Percentiles rank a stretch among this genome's conserved stretches.
Evolutionary conservation across 2,888 invertebrate genomes (phyloP).

Genomic region (Orthosia gracilis): DNA sequence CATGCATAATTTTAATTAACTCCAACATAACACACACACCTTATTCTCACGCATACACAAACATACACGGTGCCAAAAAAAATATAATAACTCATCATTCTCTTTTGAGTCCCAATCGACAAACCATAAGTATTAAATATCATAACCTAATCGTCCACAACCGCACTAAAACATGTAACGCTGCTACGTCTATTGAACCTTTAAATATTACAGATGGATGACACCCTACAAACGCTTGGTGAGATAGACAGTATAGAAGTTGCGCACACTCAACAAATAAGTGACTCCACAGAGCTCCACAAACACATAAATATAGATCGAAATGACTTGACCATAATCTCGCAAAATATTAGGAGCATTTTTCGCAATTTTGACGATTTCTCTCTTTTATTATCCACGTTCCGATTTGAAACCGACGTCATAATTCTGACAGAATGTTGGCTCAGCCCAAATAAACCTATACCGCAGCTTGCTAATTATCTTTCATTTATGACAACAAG

Average conservation of each 20-base stretch:
- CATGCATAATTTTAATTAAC: too few species aligned
- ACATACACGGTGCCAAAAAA: too few species aligned
- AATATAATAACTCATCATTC: too few species aligned
- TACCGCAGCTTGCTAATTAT: neutral
- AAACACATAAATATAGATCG: neutral
- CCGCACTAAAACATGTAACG: too few species aligned
- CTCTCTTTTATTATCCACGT: neutral
- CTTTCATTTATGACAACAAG: neutral
- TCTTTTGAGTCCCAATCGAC: too few species aligned
- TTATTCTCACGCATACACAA: too few species aligned
- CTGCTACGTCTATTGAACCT: too few species aligned
- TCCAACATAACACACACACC: too few species aligned
- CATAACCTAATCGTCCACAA: too few species aligned
- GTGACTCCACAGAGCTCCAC: neutral
- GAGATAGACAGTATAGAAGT: slow-evolving; percentile 9
- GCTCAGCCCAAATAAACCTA: neutral
- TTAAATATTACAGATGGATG: neutral
- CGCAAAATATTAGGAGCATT: slow-evolving; percentile 6
- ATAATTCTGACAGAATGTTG: slow-evolving; percentile 1
- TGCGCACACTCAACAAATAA: neutral
- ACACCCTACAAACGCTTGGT: slow-evolving; percentile 1
- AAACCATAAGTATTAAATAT: too few species aligned
- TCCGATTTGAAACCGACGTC: neutral
- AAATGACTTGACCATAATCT: slow-evolving; percentile 10
- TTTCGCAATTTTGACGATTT: slow-evolving; percentile 3